phyloP scores from a whole-genome alignment of 2,113 vertebrate species.

The Dicerorhinus sumatrensis region DNA sequence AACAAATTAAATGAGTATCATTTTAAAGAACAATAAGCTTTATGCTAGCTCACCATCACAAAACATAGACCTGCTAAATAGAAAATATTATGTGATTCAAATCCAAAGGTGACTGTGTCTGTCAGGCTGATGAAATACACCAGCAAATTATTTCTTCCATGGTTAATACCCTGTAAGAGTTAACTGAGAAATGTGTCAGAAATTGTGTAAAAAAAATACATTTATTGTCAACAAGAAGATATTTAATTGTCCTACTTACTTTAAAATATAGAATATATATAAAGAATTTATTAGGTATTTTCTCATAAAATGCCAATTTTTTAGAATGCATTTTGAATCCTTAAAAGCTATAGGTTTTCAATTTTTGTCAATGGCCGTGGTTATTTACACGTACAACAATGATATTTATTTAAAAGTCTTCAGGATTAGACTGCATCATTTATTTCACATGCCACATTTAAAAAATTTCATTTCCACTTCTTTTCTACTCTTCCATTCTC shows the following conservation, averaged over 20 bases:
- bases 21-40: slow-evolving; percentile 10
- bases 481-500: background rate
- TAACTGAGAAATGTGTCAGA: background rate
- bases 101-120: background rate
- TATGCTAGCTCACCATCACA: background rate
- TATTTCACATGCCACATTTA: background rate
- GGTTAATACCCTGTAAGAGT: background rate
- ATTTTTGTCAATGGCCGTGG: background rate
- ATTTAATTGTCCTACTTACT: background rate
- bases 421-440: slow-evolving; percentile 34
- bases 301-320: slow-evolving; percentile 49
- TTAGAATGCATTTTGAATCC: slow-evolving; percentile 46
- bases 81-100: background rate
- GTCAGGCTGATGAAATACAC: background rate
- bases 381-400: background rate
- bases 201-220: background rate
- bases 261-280: slow-evolving; percentile 45
- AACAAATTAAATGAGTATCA: background rate
- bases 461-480: background rate
- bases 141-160: background rate
- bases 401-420: slow-evolving; percentile 51
- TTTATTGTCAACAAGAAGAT: background rate
- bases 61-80: background rate
- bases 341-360: slow-evolving; percentile 29
- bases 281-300: background rate